Evolutionary conservation across 2,797 vertebrate species (phyloP).

Genomic region (Calcarius lapponicus): DNA sequence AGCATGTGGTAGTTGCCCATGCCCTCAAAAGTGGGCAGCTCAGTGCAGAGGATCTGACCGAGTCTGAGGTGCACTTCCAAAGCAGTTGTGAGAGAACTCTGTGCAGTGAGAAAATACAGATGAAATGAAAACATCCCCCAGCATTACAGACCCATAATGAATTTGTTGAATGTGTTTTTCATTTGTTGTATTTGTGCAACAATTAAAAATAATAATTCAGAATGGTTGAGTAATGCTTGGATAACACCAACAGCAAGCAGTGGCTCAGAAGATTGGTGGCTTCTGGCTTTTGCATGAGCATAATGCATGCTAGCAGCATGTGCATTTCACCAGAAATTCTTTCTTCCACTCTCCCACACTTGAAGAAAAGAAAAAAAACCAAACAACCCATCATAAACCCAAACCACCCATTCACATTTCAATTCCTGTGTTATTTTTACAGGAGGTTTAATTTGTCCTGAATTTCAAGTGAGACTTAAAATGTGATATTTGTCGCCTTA

Average conservation of each 20-base stretch:
- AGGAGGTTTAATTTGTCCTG: not conserved
- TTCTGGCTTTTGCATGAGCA: not conserved
- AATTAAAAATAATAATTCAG: not conserved
- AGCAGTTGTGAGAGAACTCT: not conserved
- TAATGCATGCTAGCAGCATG: not conserved
- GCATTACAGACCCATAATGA: not conserved
- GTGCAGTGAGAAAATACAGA: not conserved
- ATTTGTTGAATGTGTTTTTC: not conserved
- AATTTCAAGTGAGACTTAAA: not conserved
- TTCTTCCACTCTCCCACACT: not conserved
- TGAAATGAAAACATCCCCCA: fast-evolving
- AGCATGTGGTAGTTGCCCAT: not conserved
- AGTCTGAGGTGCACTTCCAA: not conserved
- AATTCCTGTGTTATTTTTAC: not conserved
- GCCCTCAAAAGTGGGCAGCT: not conserved
- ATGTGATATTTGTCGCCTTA: not conserved
- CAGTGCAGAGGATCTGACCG: not conserved
- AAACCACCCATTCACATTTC: not conserved
- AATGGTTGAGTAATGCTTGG: not conserved
- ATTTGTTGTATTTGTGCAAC: not conserved
- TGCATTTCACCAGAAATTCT: not conserved
- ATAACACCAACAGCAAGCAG: not conserved
- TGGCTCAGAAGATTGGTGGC: not conserved
- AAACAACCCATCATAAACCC: not conserved
- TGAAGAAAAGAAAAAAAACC: not conserved